Percentiles rank a stretch among this genome's conserved stretches.
These are phyloP conservation scores for Labia minor DNA, from an alignment of 2,888 invertebrate genomes.

Conservation along the genomic window DNA sequence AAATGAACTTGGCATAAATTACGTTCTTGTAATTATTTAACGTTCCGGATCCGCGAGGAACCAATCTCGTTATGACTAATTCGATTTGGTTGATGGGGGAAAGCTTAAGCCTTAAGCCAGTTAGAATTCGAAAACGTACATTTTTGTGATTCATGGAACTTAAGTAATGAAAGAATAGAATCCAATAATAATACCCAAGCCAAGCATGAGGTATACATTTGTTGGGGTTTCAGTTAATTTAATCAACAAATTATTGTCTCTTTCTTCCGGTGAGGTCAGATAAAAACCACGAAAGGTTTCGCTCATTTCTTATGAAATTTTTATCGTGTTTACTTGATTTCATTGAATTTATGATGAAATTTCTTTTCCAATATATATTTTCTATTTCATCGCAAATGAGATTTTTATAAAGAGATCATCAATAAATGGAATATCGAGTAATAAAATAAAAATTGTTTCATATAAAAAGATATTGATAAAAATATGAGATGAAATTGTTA, in stretches of 20 bases:
- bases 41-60: not conserved
- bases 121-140: not conserved
- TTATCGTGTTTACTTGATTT: no score
- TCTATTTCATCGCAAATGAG: no score
- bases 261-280: not conserved
- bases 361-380: no score
- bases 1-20: conserved; percentile 4
- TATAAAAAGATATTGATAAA: no score
- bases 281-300: not conserved
- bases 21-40: conserved; percentile 1
- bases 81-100: not conserved
- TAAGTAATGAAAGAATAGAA: not conserved
- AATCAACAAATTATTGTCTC: not conserved
- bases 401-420: no score
- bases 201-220: not conserved
- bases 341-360: no score
- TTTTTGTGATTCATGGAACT: conserved; percentile 1
- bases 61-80: conserved; percentile 5
- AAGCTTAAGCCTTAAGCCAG: not conserved
- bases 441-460: no score
- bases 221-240: not conserved
- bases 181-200: not conserved
- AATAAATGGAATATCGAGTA: no score
- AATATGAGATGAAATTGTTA: no score
- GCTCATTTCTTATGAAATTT: no score